Conservation (phyloP, 2,888 invertebrate species). For the Platycnemis pennipes region DNA sequence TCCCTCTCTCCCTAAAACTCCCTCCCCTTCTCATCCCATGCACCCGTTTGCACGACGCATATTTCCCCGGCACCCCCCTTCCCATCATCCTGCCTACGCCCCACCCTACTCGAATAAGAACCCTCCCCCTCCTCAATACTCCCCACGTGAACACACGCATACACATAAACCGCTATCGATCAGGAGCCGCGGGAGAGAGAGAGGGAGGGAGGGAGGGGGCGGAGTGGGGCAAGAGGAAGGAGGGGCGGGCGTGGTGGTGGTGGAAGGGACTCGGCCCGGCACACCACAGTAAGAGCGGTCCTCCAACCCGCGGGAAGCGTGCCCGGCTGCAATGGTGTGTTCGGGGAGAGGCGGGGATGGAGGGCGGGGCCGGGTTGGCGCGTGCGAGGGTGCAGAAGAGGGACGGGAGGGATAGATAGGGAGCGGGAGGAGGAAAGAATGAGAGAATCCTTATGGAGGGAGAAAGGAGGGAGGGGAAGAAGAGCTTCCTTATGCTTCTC, state of each 20-base stretch:
- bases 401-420: neutral
- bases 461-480: neutral
- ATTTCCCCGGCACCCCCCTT: neutral
- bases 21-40: neutral
- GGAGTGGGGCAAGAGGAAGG: neutral
- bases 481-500: neutral
- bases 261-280: neutral
- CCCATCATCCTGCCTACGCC: neutral
- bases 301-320: neutral
- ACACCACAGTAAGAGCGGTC: too few relatives aligned
- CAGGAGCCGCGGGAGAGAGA: neutral
- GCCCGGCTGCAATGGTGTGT: neutral
- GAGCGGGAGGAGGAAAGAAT: neutral
- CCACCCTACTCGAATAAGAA: slow-evolving; percentile 45
- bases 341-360: neutral
- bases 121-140: slow-evolving; percentile 74
- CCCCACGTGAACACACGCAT: slow-evolving; percentile 70
- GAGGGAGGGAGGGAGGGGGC: neutral
- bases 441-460: neutral
- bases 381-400: neutral
- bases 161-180: slow-evolving; percentile 58
- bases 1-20: neutral
- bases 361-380: neutral
- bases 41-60: neutral
- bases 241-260: neutral